A percentile compares a stretch with the other conserved stretches of the same genome.
These are phyloP conservation scores for Morone chrysops DNA, from an alignment of 2,113 vertebrate species.

Conservation along the genomic window DNA sequence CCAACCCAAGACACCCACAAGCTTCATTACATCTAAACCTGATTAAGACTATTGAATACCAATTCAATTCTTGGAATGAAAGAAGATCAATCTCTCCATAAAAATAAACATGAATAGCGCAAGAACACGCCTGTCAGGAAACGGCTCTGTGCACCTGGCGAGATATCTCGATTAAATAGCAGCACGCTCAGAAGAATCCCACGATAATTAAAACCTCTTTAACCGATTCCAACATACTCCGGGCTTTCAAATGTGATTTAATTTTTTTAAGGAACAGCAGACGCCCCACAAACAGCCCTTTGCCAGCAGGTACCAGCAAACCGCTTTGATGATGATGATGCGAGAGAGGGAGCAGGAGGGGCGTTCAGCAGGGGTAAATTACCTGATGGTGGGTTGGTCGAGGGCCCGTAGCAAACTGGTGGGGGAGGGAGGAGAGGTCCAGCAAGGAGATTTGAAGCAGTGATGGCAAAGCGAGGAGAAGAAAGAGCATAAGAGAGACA, in stretches of 20 bases:
- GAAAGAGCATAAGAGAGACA: slow-evolving; percentile 71
- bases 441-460: slow-evolving; percentile 93
- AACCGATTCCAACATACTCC: slow-evolving; percentile 36
- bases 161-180: slow-evolving; percentile 20
- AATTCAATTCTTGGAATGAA: slow-evolving; percentile 1
- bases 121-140: not conserved
- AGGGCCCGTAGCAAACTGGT: slow-evolving; percentile 98
- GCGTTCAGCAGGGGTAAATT: slow-evolving; percentile 84
- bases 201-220: slow-evolving; percentile 41
- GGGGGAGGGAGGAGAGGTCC: slow-evolving; percentile 87
- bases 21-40: not conserved
- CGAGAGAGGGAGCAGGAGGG: slow-evolving; percentile 65
- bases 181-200: slow-evolving; percentile 12
- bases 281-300: slow-evolving; percentile 36
- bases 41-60: slow-evolving; percentile 16
- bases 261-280: slow-evolving; percentile 45
- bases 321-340: slow-evolving; percentile 64
- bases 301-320: slow-evolving; percentile 53
- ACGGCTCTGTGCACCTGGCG: slow-evolving; percentile 25
- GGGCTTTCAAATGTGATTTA: slow-evolving; percentile 26
- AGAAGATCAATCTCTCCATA: slow-evolving; percentile 6
- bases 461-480: slow-evolving; percentile 86
- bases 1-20: not conserved
- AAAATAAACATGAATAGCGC: slow-evolving; percentile 30
- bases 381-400: slow-evolving; percentile 99